phyloP scores from a whole-genome alignment of 2,888 invertebrate species.

The Amorpha juglandis region DNA sequence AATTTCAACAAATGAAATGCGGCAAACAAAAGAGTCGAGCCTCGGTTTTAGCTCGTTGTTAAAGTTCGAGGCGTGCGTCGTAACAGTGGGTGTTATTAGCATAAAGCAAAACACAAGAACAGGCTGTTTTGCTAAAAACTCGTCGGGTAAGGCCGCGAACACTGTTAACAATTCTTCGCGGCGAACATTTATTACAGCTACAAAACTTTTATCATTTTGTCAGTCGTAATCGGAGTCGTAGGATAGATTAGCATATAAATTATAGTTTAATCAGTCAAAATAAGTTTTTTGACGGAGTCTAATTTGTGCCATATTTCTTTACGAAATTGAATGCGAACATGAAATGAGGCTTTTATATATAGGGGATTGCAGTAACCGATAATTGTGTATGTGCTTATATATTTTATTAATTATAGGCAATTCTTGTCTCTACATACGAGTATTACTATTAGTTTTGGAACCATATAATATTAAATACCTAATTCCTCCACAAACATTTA shows the following conservation, averaged over 20 bases:
- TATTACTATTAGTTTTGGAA: no score
- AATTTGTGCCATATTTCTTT: neutral
- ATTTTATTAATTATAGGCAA: no score
- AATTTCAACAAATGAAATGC: constrained; percentile 21
- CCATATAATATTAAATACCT: no score
- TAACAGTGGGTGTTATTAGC: constrained; percentile 26
- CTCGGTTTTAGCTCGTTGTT: constrained; percentile 15
- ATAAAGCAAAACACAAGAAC: constrained; percentile 30
- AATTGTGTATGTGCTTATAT: neutral
- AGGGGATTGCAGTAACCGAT: neutral
- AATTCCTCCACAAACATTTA: no score
- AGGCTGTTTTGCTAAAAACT: constrained; percentile 19
- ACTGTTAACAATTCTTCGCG: neutral
- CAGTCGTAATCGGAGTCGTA: constrained; percentile 31
- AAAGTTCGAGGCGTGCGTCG: constrained; percentile 1
- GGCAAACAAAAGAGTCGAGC: constrained; percentile 16
- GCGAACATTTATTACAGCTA: constrained; percentile 40
- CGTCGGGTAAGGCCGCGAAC: constrained; percentile 17
- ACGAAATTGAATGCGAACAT: neutral
- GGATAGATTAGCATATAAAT: constrained; percentile 9
- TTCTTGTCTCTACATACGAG: no score
- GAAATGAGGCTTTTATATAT: neutral
- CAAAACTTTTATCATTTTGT: constrained; percentile 38
- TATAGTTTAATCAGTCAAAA: constrained; percentile 14
- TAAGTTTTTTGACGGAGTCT: neutral